Percentiles rank a stretch among this genome's conserved stretches.
These are phyloP conservation scores for Tokudaia tokunoshimensis DNA, from an alignment of 2,797 vertebrate species.

Conservation along the genomic window DNA sequence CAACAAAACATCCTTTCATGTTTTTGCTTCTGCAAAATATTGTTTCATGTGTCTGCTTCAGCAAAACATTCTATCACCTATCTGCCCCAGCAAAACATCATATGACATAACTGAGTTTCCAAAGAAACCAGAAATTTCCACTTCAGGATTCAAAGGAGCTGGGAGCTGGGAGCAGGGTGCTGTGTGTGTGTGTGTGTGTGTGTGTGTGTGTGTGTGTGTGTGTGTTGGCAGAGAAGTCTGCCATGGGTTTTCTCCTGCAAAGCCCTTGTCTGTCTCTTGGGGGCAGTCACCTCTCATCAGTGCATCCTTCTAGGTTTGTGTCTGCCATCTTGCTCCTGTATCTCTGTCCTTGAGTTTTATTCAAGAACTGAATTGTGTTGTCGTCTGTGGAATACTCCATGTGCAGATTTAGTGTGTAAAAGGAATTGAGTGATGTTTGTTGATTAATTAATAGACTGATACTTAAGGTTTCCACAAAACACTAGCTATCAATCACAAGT, in stretches of 20 bases:
- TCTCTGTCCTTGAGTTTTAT: not conserved
- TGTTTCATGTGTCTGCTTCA: too few species aligned
- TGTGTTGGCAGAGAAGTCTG: not conserved
- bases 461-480: not conserved
- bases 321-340: not conserved
- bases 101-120: not conserved
- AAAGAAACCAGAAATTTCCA: not conserved
- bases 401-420: not conserved
- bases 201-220: not conserved
- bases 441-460: not conserved
- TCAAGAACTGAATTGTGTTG: not conserved
- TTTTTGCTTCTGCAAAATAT: too few species aligned
- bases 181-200: not conserved
- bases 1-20: too few species aligned
- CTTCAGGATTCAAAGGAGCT: not conserved
- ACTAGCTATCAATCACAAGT: not conserved
- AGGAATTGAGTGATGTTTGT: not conserved
- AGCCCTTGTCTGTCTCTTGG: not conserved
- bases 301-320: too few species aligned
- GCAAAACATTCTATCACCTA: not conserved
- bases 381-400: not conserved
- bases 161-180: not conserved
- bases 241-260: not conserved
- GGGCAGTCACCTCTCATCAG: not conserved
- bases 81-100: not conserved